These are phyloP conservation scores for Lateolabrax maculatus DNA, from an alignment of 2,797 vertebrate genomes.

Conservation along the genomic window DNA sequence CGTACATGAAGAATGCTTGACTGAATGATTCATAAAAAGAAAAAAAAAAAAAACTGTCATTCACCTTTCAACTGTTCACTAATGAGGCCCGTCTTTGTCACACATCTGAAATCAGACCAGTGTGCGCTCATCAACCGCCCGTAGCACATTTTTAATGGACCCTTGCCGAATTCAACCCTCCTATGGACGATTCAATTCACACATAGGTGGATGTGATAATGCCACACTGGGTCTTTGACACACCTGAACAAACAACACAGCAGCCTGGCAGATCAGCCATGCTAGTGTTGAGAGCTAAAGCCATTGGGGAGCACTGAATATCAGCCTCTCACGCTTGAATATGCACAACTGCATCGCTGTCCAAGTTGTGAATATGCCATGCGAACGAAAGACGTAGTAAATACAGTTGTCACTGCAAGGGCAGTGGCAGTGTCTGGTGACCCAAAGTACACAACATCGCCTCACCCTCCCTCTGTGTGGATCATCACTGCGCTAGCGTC, in stretches of 20 bases:
- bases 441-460: conserved; percentile 73
- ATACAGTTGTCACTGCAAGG: conserved; percentile 64
- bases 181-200: conserved; percentile 71
- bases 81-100: conserved; percentile 35
- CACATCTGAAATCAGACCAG: conserved; percentile 58
- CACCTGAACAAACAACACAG: conserved; percentile 73
- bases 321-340: conserved; percentile 13
- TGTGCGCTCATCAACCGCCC: conserved; percentile 38
- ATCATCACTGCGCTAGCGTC: conserved; percentile 72
- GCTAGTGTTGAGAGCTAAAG: conserved; percentile 43
- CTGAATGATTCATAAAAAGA: conserved; percentile 75
- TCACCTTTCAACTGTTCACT: conserved; percentile 71
- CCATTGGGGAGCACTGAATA: conserved; percentile 23
- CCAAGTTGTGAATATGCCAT: conserved; percentile 21
- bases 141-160: conserved; percentile 47
- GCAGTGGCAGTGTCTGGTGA: conserved; percentile 75
- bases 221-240: conserved; percentile 69
- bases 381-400: conserved; percentile 42
- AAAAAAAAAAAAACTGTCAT: conserved; percentile 63
- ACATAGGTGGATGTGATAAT: conserved; percentile 73
- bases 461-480: conserved; percentile 56
- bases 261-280: conserved; percentile 32
- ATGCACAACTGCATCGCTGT: conserved; percentile 32
- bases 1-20: conserved; percentile 67
- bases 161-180: conserved; percentile 46